phyloP scores from a whole-genome alignment of 2,888 invertebrate genomes.

The Amitus sp. region DNA sequence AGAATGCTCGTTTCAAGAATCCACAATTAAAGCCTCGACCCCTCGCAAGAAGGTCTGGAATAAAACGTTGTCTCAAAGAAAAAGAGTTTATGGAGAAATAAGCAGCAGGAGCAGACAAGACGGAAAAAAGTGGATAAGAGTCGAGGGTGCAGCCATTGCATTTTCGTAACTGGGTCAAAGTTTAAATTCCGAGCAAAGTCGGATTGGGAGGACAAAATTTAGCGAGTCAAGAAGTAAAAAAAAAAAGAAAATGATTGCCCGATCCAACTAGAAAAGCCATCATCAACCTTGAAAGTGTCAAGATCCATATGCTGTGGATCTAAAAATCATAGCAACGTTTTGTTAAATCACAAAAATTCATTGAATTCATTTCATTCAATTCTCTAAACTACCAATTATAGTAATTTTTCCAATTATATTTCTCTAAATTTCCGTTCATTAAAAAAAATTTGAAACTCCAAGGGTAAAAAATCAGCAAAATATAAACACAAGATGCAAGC shows the following conservation, averaged over 20 bases:
- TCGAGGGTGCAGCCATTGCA: slow-evolving; percentile 4
- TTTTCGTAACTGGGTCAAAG: slow-evolving; percentile 29
- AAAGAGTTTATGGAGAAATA: not conserved
- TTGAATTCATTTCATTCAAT: too few relatives aligned
- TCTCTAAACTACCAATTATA: too few relatives aligned
- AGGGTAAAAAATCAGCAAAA: too few relatives aligned
- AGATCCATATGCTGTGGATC: too few relatives aligned
- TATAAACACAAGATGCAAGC: too few relatives aligned
- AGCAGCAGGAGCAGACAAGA: not conserved
- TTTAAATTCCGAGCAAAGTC: slow-evolving; percentile 17
- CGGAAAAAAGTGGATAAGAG: not conserved
- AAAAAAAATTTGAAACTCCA: too few relatives aligned
- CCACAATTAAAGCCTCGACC: slow-evolving; percentile 22
- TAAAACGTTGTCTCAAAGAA: not conserved
- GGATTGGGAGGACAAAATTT: not conserved
- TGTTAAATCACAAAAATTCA: too few relatives aligned
- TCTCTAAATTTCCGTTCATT: too few relatives aligned
- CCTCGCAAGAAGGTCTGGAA: not conserved
- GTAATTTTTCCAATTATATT: too few relatives aligned
- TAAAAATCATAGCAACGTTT: too few relatives aligned
- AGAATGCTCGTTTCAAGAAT: slow-evolving; percentile 22
- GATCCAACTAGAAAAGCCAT: too few relatives aligned
- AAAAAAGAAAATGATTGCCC: not conserved
- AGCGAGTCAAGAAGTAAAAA: not conserved
- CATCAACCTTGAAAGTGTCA: too few relatives aligned